Percentiles rank a stretch among this genome's conserved stretches.
phyloP scores from a whole-genome alignment of 2,113 vertebrate genomes.

The Psettodes erumei region DNA sequence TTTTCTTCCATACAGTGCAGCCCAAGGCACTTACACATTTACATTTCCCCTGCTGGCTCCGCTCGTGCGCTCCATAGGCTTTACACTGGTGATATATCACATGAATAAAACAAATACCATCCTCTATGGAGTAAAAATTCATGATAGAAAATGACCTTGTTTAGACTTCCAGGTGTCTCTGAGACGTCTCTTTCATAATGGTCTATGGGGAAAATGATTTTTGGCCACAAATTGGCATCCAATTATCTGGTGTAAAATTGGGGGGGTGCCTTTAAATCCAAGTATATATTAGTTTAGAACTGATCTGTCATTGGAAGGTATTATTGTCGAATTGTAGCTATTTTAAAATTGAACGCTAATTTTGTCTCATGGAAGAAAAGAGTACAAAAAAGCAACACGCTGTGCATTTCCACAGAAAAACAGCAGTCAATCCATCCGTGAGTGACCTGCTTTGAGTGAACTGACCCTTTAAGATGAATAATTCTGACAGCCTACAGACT shows the following conservation, averaged over 20 bases:
- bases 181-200: not conserved
- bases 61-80: not conserved
- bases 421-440: not conserved
- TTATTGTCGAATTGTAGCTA: not conserved
- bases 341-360: too few relatives aligned
- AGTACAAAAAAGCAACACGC: too few relatives aligned
- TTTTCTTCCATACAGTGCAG: not conserved
- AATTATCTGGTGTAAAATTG: not conserved
- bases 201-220: not conserved
- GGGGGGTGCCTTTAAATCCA: not conserved
- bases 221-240: not conserved
- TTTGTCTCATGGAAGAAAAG: too few relatives aligned
- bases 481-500: conserved; percentile 6
- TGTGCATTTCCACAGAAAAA: not conserved
- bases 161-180: not conserved
- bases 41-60: not conserved
- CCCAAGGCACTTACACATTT: not conserved
- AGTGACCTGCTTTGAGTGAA: conserved; percentile 1
- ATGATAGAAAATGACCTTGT: not conserved
- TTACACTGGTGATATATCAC: not conserved
- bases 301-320: not conserved
- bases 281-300: not conserved
- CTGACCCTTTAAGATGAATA: conserved; percentile 29
- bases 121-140: not conserved
- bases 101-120: not conserved